Base-by-base conservation (phyloP, 1,140 invertebrate species). In the Saccostrea echinata region DNA sequence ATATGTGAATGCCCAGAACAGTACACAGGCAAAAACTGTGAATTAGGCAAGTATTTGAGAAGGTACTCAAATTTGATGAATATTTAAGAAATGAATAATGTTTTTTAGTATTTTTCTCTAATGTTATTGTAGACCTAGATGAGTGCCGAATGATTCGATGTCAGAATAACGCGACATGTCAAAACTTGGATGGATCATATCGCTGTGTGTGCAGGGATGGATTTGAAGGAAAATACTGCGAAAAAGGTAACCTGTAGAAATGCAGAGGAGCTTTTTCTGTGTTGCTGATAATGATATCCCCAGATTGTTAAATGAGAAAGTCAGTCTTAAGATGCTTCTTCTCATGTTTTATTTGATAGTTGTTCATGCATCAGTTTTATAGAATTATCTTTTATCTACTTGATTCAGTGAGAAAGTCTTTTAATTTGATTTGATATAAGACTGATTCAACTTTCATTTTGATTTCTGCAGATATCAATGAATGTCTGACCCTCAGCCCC, bases 1-100 rank as follows among this genome's bases (percentile, higher is more conserved):
- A 52, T 68, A 8, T 89, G 88, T 87, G 64, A 57, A 52, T 89
- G 88, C 35, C 83, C 86, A 16, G 3, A 52, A 51, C 68, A 68
- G 35, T 89, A 85, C 61, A 87, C 64, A n/a, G 88, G 88, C 24
- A 57, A 84, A 87, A 85, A 87, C 68, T 89, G 88, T 89, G 83
- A 84, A 71, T 55, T 43, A 52, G 88, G 84, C 71, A 52, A 16
- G 71, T 30, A 27, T 33, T 80, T 24, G 21, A 61, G 18, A n/a
- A 64, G 24, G 21, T 4, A 8, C 9, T 8, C 21, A 0, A n/a
- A 64, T n/a, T 6, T 6, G 57, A 64, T 84, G 51, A 52, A n/a
- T 16, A n/a, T 51, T 27, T 3, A 27, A 30, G 27, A 81, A 35
- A 81, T 3, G 21, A 68, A 43, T 9, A 43, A 1, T 13, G 1